Evolutionary conservation across 1,140 invertebrate species (phyloP), one percentile per base, ranked within the genome.

Genomic region (Papilio xuthus): DNA sequence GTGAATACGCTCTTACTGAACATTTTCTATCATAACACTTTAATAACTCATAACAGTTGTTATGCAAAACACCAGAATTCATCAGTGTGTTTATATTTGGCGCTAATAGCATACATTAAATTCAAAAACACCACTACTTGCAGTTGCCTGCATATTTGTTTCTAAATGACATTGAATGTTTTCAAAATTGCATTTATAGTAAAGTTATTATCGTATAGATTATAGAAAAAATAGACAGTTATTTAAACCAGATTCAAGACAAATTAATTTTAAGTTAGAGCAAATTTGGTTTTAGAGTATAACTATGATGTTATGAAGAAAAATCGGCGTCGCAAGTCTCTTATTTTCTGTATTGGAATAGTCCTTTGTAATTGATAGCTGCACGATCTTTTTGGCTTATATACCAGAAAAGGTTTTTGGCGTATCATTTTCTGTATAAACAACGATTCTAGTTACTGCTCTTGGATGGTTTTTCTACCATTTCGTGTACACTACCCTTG

Each of bases 341-440:
- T 56, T 56, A 56, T 56, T 47, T 60, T 56, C 20, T 56, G 8
- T 56, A 23, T 56, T 23, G 9, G 53, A 56, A 23, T 23, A 23
- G 12, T 1, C 13, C 13, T 60, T 60, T 26, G 56, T 60, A 26
- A 60, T 60, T 26, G 56, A 60, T 60, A 60, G 56, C 56, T 60
- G 23, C 20, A 60, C 23, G 10, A 60, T 60, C 20, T 7, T 50
- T 50, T 50, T 50, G 47, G 15, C 47, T 50, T 50, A 50, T 50
- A 50, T 50, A 4, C 41, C 50, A 60, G 56, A 60, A 60, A 60
- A 26, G 56, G 56, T 60, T 60, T 60, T 60, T 23, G 23, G 12
- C 23, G 56, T 60, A 60, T 60, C 12, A 60, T 60, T 26, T 60
- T 60, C 56, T 60, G 9, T 60, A 10, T 60, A 60, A 60, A 60